These are phyloP conservation scores for Torymus texanus DNA, from an alignment of 2,888 invertebrate genomes.

Conservation along the genomic window DNA sequence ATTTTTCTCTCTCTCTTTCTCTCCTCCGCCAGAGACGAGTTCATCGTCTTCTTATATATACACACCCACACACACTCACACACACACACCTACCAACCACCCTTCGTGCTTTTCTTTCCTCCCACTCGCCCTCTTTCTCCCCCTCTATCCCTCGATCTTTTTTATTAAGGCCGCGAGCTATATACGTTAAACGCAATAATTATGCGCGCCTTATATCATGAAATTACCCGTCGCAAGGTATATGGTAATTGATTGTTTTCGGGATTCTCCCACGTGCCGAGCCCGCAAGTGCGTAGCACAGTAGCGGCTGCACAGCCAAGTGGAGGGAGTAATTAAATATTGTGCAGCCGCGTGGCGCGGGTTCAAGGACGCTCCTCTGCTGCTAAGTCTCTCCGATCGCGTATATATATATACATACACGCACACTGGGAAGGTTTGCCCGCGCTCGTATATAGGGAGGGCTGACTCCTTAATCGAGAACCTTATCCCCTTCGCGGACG, in stretches of 20 bases:
- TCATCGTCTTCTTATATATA: slow-evolving; percentile 32
- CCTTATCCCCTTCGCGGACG: slow-evolving; percentile 58
- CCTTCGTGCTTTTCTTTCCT: too few species aligned
- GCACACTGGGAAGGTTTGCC: too few species aligned
- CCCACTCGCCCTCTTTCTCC: background rate
- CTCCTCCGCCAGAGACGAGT: slow-evolving; percentile 2
- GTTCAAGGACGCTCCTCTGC: slow-evolving; percentile 4
- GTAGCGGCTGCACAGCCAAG: background rate
- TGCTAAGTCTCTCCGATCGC: background rate
- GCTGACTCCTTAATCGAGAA: slow-evolving; percentile 59
- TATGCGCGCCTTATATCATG: slow-evolving; percentile 3
- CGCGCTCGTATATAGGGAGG: too few species aligned
- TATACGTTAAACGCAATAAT: slow-evolving; percentile 16
- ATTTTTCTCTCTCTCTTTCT: slow-evolving; percentile 13
- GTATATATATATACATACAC: background rate
- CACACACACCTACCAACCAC: background rate
- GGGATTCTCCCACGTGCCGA: slow-evolving; percentile 9
- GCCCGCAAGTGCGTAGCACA: background rate
- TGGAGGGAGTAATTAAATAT: slow-evolving; percentile 24
- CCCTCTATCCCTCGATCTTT: background rate
- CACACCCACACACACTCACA: too few species aligned
- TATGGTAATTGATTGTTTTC: slow-evolving; percentile 24
- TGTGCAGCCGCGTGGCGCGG: background rate
- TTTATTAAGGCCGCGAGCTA: slow-evolving; percentile 14
- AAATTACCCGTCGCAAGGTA: slow-evolving; percentile 5